Percentiles rank a stretch among this genome's conserved stretches.
Conservation (phyloP, 1,140 invertebrate species). For the Planococcus citri region DNA sequence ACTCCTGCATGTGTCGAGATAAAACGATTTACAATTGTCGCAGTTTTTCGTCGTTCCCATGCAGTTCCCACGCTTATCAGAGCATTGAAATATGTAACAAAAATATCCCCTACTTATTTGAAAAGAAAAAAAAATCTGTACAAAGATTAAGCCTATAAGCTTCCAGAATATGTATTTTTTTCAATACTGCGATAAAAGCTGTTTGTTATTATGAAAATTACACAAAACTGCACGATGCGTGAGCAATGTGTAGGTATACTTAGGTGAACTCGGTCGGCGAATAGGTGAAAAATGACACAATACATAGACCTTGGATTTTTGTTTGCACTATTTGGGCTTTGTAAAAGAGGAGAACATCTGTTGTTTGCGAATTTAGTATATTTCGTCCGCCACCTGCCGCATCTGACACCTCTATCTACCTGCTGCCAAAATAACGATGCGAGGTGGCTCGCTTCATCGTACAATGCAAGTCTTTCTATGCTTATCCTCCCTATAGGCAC, state of each 20-base stretch:
- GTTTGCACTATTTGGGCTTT: background rate
- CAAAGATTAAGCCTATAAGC: too few relatives aligned
- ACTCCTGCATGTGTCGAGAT: too few relatives aligned
- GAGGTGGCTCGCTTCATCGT: background rate
- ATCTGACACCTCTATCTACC: conserved; percentile 6
- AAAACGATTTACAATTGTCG: too few relatives aligned
- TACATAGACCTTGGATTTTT: background rate
- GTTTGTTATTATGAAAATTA: background rate
- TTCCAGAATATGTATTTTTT: background rate
- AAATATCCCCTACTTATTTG: too few relatives aligned
- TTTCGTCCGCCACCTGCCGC: background rate
- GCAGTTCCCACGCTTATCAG: too few relatives aligned
- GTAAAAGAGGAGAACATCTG: background rate
- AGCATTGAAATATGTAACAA: too few relatives aligned
- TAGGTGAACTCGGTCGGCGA: too few relatives aligned
- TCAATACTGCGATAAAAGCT: background rate
- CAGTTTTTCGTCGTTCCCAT: too few relatives aligned
- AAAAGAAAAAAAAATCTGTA: too few relatives aligned
- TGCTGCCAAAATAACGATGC: background rate
- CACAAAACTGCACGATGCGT: background rate
- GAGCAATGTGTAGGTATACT: too few relatives aligned
- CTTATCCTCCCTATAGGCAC: too few relatives aligned
- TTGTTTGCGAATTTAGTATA: background rate
- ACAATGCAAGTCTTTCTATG: background rate
- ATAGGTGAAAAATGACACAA: background rate